Percentiles rank a stretch among this genome's conserved stretches.
These are phyloP conservation scores for Gambusia yucatana DNA, from an alignment of 2,797 vertebrate species.

Conservation along the genomic window DNA sequence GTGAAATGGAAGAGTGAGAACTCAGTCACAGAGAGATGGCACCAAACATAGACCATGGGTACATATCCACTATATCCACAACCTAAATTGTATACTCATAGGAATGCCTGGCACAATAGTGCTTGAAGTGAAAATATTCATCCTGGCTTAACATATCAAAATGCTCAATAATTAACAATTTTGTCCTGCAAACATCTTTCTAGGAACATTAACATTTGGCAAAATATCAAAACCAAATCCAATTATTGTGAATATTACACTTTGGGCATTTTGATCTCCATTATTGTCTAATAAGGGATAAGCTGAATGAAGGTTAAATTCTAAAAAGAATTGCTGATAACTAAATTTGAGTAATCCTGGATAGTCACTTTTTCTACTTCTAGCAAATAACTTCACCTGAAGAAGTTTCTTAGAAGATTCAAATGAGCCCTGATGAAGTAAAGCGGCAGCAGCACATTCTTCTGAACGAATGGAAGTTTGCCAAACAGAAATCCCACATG, in stretches of 20 bases:
- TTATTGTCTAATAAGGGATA: neutral
- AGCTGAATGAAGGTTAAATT: neutral
- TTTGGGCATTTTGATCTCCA: neutral
- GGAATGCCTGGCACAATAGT: neutral
- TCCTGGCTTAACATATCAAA: neutral
- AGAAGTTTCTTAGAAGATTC: conserved; percentile 27
- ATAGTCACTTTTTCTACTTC: neutral
- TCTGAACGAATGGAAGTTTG: conserved; percentile 54
- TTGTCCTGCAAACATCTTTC: neutral
- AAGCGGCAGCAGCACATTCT: conserved; percentile 23
- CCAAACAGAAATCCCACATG: conserved; percentile 65
- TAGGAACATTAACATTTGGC: neutral
- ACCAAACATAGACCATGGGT: neutral
- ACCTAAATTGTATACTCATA: neutral
- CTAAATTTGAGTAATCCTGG: neutral
- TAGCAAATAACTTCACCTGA: conserved; percentile 31
- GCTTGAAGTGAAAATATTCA: neutral
- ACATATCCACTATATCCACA: neutral
- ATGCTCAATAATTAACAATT: neutral
- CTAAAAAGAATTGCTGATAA: neutral
- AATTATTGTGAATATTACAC: neutral
- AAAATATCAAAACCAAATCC: neutral
- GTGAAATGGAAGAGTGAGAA: conserved; percentile 15
- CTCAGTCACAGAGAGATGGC: conserved; percentile 23
- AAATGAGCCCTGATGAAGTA: conserved; percentile 41